These are phyloP conservation scores for Brachyalestes nurse DNA, from an alignment of 2,797 vertebrate species.

Conservation along the genomic window DNA sequence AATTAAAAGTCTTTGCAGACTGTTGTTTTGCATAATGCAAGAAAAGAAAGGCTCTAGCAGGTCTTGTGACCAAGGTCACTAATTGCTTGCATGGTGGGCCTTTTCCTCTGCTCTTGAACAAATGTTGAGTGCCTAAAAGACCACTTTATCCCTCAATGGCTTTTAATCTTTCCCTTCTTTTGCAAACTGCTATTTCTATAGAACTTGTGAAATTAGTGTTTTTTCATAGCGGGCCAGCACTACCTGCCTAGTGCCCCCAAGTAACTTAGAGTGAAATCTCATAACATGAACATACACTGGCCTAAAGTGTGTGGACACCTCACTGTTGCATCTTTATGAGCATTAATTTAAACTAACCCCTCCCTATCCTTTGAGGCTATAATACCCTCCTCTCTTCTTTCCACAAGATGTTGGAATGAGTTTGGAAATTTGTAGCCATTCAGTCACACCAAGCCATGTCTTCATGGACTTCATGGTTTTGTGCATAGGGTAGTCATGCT, in stretches of 20 bases:
- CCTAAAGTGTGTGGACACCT: too few species aligned
- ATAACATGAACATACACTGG: too few species aligned
- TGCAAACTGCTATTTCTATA: background rate
- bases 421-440: too few species aligned
- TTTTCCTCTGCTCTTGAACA: slow-evolving; percentile 23
- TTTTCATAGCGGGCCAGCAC: background rate
- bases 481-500: too few species aligned
- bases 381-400: too few species aligned
- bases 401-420: too few species aligned
- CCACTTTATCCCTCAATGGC: slow-evolving; percentile 8
- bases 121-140: slow-evolving; percentile 27
- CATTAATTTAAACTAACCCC: too few species aligned
- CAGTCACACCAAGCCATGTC: too few species aligned
- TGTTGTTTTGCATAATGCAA: slow-evolving; percentile 51
- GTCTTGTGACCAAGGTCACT: slow-evolving; percentile 11
- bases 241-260: background rate
- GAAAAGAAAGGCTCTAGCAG: background rate
- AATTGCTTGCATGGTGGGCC: slow-evolving; percentile 21
- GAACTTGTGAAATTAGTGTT: slow-evolving; percentile 7
- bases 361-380: too few species aligned
- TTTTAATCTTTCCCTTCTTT: slow-evolving; percentile 11
- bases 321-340: too few species aligned
- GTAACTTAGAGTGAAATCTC: background rate
- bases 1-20: slow-evolving; percentile 42
- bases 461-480: too few species aligned